Conservation (phyloP, 2,888 invertebrate species). For the Marasmarcha lunaedactyla region DNA sequence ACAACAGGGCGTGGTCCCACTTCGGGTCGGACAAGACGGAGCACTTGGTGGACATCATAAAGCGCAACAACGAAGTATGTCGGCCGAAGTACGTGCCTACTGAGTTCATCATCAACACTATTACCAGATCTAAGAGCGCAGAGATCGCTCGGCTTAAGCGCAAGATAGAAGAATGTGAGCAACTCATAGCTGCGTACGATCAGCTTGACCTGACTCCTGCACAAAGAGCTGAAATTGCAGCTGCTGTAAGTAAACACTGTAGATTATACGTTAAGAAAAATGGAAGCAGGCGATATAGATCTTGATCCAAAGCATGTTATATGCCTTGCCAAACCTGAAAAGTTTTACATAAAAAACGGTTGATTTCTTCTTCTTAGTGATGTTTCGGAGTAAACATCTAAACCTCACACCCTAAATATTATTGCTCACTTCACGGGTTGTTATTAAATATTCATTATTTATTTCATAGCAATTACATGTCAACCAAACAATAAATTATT, state of each 20-base stretch:
- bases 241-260: slow-evolving; percentile 36
- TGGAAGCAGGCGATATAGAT: no score
- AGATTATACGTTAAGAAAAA: background rate
- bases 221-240: slow-evolving; percentile 53
- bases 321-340: no score
- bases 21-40: slow-evolving; percentile 65
- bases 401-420: no score
- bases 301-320: background rate
- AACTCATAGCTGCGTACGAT: slow-evolving; percentile 49
- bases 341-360: no score
- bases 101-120: slow-evolving; percentile 49
- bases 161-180: slow-evolving; percentile 57
- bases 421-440: no score
- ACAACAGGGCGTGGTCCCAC: slow-evolving; percentile 70
- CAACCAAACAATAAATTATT: no score
- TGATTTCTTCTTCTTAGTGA: no score
- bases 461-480: no score
- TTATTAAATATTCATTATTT: no score
- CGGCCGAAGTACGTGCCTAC: slow-evolving; percentile 52
- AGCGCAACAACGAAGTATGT: slow-evolving; percentile 46
- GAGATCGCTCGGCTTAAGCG: slow-evolving; percentile 57
- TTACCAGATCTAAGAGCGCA: slow-evolving; percentile 57
- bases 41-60: slow-evolving; percentile 68
- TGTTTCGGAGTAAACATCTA: no score
- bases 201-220: slow-evolving; percentile 48